Evolutionary conservation across 2,113 vertebrate species (phyloP).

Genomic region (Chaetops frenatus): DNA sequence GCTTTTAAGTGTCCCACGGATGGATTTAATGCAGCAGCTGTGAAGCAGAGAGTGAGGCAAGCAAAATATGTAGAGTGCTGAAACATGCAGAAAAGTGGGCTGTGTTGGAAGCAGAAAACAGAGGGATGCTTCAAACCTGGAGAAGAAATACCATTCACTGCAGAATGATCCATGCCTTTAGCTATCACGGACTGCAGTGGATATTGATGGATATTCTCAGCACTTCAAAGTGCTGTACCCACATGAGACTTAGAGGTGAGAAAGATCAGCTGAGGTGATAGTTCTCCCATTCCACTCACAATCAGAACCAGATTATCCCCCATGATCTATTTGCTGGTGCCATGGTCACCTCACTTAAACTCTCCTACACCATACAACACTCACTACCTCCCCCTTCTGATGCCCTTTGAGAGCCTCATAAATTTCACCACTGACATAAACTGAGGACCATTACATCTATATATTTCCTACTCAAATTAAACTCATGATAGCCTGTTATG

Average conservation of each 20-base stretch:
- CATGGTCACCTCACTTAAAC: neutral
- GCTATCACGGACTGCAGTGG: neutral
- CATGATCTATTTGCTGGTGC: neutral
- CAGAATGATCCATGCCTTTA: neutral
- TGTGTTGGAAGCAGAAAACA: neutral
- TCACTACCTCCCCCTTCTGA: neutral
- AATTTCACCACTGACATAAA: neutral
- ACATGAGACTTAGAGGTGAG: neutral
- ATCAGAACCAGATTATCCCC: neutral
- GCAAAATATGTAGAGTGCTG: neutral
- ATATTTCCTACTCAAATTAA: neutral
- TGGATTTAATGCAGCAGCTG: constrained; percentile 41
- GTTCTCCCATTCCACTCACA: neutral
- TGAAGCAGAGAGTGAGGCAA: constrained; percentile 15
- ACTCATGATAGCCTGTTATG: neutral
- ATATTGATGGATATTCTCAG: neutral
- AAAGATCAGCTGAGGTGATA: neutral
- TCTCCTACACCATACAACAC: neutral
- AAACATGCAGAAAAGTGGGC: neutral
- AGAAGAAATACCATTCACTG: neutral
- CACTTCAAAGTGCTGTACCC: neutral
- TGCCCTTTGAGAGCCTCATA: neutral
- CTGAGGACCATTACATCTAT: neutral
- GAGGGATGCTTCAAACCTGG: neutral
- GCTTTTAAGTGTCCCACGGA: constrained; percentile 13